A percentile compares a stretch with the other conserved stretches of the same genome.
phyloP scores from a whole-genome alignment of 1,140 invertebrate genomes.

The Aphaenogaster floridana region DNA sequence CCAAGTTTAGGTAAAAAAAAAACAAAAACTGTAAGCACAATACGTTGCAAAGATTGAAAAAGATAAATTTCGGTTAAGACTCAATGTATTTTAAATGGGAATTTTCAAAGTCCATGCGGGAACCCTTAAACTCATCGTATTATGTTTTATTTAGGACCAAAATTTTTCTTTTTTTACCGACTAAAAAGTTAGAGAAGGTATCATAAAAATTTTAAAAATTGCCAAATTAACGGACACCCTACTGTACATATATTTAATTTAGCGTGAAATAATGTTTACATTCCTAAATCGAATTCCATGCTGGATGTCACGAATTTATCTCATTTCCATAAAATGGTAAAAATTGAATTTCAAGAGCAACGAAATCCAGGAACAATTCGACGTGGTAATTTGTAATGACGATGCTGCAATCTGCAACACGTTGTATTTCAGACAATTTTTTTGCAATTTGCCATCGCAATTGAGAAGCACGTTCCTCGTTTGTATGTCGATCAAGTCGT shows the following conservation, averaged over 20 bases:
- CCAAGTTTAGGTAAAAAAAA: too few relatives aligned
- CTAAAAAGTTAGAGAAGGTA: too few relatives aligned
- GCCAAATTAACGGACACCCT: too few relatives aligned
- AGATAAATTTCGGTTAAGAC: too few relatives aligned
- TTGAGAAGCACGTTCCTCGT: conserved; percentile 22
- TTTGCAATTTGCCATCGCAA: background rate
- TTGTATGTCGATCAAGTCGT: conserved; percentile 26
- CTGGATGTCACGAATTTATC: background rate
- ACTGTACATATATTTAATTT: background rate
- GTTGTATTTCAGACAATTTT: background rate
- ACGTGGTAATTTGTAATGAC: background rate
- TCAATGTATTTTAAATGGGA: too few relatives aligned
- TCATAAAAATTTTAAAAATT: too few relatives aligned
- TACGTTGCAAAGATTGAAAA: too few relatives aligned
- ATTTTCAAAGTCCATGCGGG: too few relatives aligned
- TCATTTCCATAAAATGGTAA: background rate
- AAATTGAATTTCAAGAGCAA: background rate
- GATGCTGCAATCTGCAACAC: background rate
- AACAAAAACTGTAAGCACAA: too few relatives aligned
- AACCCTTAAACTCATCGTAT: too few relatives aligned
- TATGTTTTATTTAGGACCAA: too few relatives aligned
- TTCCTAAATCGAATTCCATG: background rate
- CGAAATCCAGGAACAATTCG: background rate
- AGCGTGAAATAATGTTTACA: background rate
- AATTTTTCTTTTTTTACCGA: too few relatives aligned